phyloP scores from a whole-genome alignment of 2,888 invertebrate species.

The Diloba caeruleocephala region DNA sequence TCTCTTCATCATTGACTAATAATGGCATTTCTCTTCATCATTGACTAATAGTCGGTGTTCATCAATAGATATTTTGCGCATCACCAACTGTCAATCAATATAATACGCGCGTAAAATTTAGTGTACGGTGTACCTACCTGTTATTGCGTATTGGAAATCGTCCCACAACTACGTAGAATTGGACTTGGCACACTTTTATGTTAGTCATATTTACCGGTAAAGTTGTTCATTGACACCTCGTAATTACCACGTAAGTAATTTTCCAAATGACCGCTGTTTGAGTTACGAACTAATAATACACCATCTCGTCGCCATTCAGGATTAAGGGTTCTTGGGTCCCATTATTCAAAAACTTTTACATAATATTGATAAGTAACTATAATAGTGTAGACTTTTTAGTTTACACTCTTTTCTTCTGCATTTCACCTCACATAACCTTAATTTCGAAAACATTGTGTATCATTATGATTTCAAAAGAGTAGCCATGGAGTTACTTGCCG shows the following conservation, averaged over 20 bases:
- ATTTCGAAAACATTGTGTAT: too few relatives aligned
- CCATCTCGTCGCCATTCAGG: conserved; percentile 1
- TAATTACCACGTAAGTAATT: too few relatives aligned
- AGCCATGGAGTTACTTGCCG: too few relatives aligned
- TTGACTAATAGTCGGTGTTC: too few relatives aligned
- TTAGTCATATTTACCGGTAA: conserved; percentile 57
- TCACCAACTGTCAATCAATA: neutral
- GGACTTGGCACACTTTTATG: conserved; percentile 63
- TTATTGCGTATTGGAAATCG: conserved; percentile 32
- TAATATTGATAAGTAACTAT: too few relatives aligned
- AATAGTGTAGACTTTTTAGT: too few relatives aligned
- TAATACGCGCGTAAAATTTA: conserved; percentile 16
- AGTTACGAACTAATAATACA: conserved; percentile 5
- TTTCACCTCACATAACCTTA: too few relatives aligned
- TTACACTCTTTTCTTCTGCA: too few relatives aligned
- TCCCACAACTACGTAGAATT: conserved; percentile 56
- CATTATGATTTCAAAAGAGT: too few relatives aligned
- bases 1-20: too few relatives aligned
- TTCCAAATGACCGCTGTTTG: conserved; percentile 1
- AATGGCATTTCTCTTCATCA: too few relatives aligned
- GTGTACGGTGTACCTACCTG: neutral
- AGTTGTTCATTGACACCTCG: conserved; percentile 33
- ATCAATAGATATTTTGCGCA: too few relatives aligned
- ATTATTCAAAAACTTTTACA: neutral
- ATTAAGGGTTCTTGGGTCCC: neutral